phyloP scores from a whole-genome alignment of 2,113 vertebrate species.

The Neotragus moschatus region DNA sequence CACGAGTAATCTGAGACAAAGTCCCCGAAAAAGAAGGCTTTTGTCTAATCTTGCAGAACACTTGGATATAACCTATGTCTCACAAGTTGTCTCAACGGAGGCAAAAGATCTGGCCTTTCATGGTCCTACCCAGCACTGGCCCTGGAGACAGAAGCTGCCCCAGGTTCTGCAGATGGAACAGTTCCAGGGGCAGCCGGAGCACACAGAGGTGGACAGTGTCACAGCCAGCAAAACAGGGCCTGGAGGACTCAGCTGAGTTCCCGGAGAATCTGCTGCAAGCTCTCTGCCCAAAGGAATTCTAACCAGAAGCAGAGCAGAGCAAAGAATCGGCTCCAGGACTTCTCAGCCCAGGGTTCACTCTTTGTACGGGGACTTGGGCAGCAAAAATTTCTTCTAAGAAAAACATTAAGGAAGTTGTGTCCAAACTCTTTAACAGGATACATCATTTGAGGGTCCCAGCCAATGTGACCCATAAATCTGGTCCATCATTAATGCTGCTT shows the following conservation, averaged over 20 bases:
- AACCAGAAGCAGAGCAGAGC: fast-evolving
- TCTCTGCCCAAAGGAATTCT: background rate
- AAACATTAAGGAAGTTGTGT: background rate
- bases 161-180: background rate
- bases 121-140: background rate
- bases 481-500: background rate
- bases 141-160: background rate
- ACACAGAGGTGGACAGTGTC: background rate
- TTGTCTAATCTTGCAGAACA: fast-evolving
- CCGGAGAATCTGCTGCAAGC: no score
- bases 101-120: background rate
- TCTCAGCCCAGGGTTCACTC: background rate
- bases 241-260: background rate
- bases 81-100: background rate
- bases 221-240: background rate
- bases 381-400: background rate
- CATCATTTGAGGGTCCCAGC: fast-evolving
- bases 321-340: background rate
- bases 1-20: fast-evolving
- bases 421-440: background rate
- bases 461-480: background rate
- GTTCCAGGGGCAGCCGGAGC: background rate
- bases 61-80: background rate
- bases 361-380: background rate
- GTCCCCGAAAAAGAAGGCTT: fast-evolving